Evolutionary conservation across 2,113 vertebrate species (phyloP).

Genomic region (Acanthochromis polyacanthus): DNA sequence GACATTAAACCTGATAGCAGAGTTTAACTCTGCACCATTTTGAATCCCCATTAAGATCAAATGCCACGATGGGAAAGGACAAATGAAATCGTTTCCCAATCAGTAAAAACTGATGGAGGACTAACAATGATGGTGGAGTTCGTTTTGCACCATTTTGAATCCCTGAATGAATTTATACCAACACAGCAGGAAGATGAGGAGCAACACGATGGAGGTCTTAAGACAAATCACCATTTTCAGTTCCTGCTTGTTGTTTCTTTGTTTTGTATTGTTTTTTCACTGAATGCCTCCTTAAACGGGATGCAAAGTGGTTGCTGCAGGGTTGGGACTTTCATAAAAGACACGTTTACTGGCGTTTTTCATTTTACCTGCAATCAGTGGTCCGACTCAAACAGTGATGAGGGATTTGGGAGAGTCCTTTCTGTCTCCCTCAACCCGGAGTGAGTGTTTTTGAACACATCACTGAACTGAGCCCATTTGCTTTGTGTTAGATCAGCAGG

Average conservation of each 20-base stretch:
- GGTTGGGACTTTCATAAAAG: neutral
- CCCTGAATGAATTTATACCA: neutral
- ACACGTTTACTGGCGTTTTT: neutral
- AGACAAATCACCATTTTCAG: neutral
- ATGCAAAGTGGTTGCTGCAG: neutral
- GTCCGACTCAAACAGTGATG: too few species aligned
- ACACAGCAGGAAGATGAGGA: neutral
- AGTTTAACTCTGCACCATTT: too few species aligned
- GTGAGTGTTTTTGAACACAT: neutral
- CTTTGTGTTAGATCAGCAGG: too few species aligned
- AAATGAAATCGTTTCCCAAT: too few species aligned
- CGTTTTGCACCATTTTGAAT: neutral
- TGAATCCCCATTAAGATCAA: too few species aligned
- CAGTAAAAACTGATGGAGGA: neutral
- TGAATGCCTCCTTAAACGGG: neutral
- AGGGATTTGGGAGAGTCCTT: too few species aligned
- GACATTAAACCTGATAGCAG: too few species aligned
- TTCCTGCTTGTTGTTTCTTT: neutral
- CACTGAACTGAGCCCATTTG: too few species aligned
- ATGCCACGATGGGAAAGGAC: too few species aligned
- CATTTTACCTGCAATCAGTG: too few species aligned
- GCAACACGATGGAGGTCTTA: neutral
- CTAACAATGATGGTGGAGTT: neutral
- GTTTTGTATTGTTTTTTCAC: neutral
- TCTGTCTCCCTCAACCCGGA: neutral